Conservation (phyloP, 2,797 vertebrate genomes). For the Chromobotia macracanthus region DNA sequence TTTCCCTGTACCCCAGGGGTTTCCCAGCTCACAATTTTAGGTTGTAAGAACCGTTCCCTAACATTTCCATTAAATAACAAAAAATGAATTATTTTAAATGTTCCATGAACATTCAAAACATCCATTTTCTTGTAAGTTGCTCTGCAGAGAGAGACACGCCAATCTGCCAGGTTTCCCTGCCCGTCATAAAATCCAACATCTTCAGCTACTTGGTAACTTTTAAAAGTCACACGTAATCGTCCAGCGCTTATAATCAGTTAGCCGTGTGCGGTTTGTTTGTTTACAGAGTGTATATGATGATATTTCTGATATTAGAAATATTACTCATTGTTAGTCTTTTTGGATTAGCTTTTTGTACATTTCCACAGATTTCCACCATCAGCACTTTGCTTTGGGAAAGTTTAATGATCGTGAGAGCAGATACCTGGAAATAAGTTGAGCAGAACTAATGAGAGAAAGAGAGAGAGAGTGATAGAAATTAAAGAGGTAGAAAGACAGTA, state of each 20-base stretch:
- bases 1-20: too few relatives aligned
- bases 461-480: too few relatives aligned
- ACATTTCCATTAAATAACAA: too few relatives aligned
- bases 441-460: background rate
- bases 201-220: background rate
- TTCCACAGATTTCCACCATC: constrained; percentile 11
- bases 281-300: too few relatives aligned
- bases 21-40: too few relatives aligned
- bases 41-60: too few relatives aligned
- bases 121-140: too few relatives aligned
- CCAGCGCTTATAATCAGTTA: constrained; percentile 15
- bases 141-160: background rate
- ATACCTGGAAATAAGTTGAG: constrained; percentile 22
- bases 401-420: constrained; percentile 5
- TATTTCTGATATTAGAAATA: too few relatives aligned
- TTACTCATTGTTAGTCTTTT: constrained; percentile 22
- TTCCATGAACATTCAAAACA: too few relatives aligned
- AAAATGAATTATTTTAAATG: background rate
- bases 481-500: too few relatives aligned
- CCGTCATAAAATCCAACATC: constrained; percentile 22
- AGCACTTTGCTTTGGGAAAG: constrained; percentile 12
- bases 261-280: background rate
- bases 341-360: background rate
- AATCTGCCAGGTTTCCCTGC: background rate
- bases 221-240: constrained; percentile 1